Evolutionary conservation across 1,140 invertebrate genomes (phyloP).

Genomic region (Ooceraea biroi): DNA sequence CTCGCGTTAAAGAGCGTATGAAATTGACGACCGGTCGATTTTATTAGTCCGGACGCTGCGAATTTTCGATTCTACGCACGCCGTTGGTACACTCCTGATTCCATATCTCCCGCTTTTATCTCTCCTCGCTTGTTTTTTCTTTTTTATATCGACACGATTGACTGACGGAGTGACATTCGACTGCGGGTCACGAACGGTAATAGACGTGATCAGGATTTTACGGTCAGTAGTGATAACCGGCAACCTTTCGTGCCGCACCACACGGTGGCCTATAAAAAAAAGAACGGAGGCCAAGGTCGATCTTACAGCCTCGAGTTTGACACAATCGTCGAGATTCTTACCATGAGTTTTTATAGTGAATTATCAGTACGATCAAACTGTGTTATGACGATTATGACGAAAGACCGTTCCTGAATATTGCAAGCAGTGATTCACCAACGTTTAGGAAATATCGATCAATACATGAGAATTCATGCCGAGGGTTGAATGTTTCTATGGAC

Average conservation of each 20-base stretch:
- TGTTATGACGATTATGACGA: not conserved
- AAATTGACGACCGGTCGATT: conserved; percentile 44
- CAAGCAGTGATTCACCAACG: not conserved
- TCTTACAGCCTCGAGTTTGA: not conserved
- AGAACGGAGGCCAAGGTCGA: conserved; percentile 53
- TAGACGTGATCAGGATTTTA: conserved; percentile 69
- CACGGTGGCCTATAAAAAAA: conserved; percentile 27
- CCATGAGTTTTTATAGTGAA: not conserved
- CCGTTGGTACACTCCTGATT: conserved; percentile 56
- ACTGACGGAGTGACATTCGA: conserved; percentile 62
- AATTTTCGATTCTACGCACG: conserved; percentile 37
- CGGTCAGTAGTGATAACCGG: conserved; percentile 50
- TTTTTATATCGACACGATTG: conserved; percentile 63
- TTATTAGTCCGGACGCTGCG: conserved; percentile 33
- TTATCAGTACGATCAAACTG: not conserved
- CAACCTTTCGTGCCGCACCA: conserved; percentile 17
- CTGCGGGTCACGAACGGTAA: conserved; percentile 68
- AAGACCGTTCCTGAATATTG: not conserved
- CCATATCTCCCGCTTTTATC: conserved; percentile 23
- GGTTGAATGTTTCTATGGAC: not conserved
- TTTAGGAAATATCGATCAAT: conserved; percentile 8
- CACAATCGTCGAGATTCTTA: not conserved
- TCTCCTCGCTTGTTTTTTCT: conserved; percentile 27
- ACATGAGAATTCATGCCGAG: conserved; percentile 16
- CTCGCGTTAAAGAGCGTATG: conserved; percentile 53